These are phyloP conservation scores for Hypsibius dujardini DNA, from an alignment of 1,140 invertebrate species.

Conservation along the genomic window DNA sequence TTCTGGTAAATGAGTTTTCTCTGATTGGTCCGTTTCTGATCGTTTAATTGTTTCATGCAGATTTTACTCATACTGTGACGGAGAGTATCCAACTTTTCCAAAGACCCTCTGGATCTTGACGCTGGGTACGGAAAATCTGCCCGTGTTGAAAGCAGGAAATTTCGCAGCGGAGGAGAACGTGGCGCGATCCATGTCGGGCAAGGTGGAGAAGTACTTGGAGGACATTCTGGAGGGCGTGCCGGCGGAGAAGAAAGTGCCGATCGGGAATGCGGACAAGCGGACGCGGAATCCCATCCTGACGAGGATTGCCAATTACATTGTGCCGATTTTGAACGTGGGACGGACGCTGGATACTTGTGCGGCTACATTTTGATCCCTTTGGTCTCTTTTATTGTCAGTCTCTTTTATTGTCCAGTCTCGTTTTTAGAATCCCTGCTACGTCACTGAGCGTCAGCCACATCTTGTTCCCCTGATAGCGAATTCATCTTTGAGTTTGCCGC, in stretches of 20 bases:
- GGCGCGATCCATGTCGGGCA: not conserved
- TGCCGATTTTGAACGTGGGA: not conserved
- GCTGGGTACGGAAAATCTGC: not conserved
- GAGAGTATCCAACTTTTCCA: conserved; percentile 4
- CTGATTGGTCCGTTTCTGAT: no score
- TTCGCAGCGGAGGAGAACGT: not conserved
- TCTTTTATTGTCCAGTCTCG: no score
- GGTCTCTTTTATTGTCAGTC: no score
- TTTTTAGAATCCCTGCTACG: no score
- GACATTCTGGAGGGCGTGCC: not conserved
- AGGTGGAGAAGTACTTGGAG: conserved; percentile 13
- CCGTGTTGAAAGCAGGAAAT: not conserved
- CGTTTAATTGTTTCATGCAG: no score
- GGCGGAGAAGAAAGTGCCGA: not conserved
- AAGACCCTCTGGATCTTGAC: conserved; percentile 10
- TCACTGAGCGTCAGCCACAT: no score
- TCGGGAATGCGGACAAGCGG: not conserved
- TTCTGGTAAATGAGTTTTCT: no score
- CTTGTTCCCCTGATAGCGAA: no score
- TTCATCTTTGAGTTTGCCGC: no score
- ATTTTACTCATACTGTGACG: conserved; percentile 7
- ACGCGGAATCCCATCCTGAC: not conserved
- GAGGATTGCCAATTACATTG: conserved; percentile 13
- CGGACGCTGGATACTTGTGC: no score
- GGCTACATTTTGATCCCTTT: no score